phyloP scores from a whole-genome alignment of 2,888 invertebrate species.

The Syrista parreyssii region DNA sequence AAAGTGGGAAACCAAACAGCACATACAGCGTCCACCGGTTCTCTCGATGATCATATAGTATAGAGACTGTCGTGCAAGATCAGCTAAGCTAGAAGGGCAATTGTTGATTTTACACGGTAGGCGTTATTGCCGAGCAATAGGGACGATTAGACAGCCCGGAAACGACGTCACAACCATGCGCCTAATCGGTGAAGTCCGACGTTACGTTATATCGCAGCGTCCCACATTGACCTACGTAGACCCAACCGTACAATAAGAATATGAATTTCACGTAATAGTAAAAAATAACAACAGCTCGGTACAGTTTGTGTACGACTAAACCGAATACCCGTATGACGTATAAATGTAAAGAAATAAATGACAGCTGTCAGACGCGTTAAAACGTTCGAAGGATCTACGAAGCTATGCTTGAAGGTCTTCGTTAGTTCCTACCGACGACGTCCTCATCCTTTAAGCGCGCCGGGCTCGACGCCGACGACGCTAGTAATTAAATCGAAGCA shows the following conservation, averaged over 20 bases:
- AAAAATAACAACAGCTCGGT: too few relatives aligned
- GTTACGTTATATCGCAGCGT: background rate
- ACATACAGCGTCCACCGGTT: too few relatives aligned
- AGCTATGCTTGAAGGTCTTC: background rate
- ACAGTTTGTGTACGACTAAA: too few relatives aligned
- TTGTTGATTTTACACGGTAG: background rate
- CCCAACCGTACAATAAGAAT: too few relatives aligned
- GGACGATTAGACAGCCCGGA: background rate
- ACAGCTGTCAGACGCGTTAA: background rate
- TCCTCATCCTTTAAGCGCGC: background rate
- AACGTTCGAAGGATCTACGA: background rate
- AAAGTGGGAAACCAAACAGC: background rate
- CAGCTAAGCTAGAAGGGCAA: too few relatives aligned
- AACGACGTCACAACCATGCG: background rate
- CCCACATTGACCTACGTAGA: background rate
- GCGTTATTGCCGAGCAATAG: background rate
- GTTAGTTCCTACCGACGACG: background rate
- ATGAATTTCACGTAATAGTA: background rate
- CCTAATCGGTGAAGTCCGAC: background rate
- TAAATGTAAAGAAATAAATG: too few relatives aligned
- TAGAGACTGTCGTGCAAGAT: too few relatives aligned
- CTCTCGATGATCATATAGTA: too few relatives aligned
- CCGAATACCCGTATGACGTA: too few relatives aligned
- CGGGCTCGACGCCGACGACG: background rate
- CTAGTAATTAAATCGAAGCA: slow-evolving; percentile 61